Conservation (phyloP, 2,113 vertebrate species). For the Onychostoma macrolepis region DNA sequence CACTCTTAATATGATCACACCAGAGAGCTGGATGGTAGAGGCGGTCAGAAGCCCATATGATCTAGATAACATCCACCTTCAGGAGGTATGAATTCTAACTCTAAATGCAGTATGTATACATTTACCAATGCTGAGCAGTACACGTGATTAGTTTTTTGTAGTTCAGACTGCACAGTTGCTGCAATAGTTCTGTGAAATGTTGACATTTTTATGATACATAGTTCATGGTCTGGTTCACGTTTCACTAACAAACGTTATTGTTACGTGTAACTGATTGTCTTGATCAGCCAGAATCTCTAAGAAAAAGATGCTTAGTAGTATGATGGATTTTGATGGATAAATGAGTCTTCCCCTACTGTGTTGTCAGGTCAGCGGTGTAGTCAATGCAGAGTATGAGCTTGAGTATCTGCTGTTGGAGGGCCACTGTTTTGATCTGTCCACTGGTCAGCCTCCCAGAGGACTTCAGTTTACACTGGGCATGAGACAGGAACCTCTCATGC, state of each 20-base stretch:
- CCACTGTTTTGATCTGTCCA: constrained; percentile 89
- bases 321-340: background rate
- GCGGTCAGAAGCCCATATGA: constrained; percentile 87
- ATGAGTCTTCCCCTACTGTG: constrained; percentile 27
- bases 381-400: constrained; percentile 89
- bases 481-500: constrained; percentile 80
- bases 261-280: background rate
- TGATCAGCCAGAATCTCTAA: background rate
- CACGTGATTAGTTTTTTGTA: background rate
- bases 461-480: constrained; percentile 94
- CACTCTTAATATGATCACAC: constrained; percentile 95
- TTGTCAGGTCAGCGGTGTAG: constrained; percentile 79
- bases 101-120: background rate
- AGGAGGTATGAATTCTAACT: constrained; percentile 78
- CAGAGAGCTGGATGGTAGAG: constrained; percentile 95
- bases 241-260: background rate
- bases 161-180: background rate
- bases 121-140: background rate
- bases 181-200: background rate
- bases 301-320: background rate
- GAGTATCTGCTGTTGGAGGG: constrained; percentile 94
- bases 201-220: background rate
- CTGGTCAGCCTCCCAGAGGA: constrained; percentile 87
- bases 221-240: background rate
- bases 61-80: constrained; percentile 93